Base-by-base conservation (phyloP, 1,140 invertebrate genomes). In the Orchestia grillus region DNA sequence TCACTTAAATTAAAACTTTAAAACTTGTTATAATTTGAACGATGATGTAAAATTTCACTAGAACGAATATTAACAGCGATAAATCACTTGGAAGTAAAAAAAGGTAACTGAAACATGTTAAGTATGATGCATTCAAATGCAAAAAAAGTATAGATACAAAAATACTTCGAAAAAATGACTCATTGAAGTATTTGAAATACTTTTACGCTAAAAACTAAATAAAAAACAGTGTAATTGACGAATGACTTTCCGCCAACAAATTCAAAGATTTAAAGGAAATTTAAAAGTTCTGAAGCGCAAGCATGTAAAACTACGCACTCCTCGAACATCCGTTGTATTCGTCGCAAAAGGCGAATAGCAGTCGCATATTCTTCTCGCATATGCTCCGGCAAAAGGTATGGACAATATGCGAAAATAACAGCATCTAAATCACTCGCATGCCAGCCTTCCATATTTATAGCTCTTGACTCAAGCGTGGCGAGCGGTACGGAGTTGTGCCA, bases 371-470 rank as follows among this genome's bases (percentile, higher is more conserved):
- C 62, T 77, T 36, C 62, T 77, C 62, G 62, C 28, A 19, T 77
- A 77, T 77, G 62, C 62, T 77, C 62, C 62, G 62, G 62, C 62
- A 77, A 77, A 77, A 77, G 62, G 62, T 77, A 77, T 28, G 62
- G 62, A 77, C 62, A 77, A 77, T 77, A 77, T 77, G 62, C 62
- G 62, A 77, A 77, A 77, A 77, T 77, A 77, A 77, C 62, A 77
- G 62, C 62, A 77, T 77, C 62, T 77, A 77, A 77, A 77, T 77
- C 62, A 77, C 62, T 77, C 62, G 62, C 62, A 77, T 77, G 62
- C 62, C 62, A 77, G 62, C 15, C 62, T 36, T 77, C 62, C 62
- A 77, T 77, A 77, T 77, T 77, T 77, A 77, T 77, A 77, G 62
- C 62, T 77, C 62, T 36, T 77, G 62, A 77, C 62, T 77, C 15